Percentiles rank a stretch among this genome's conserved stretches.
Conservation (phyloP, 2,888 invertebrate genomes). For the Dasysyrphus tricinctus region DNA sequence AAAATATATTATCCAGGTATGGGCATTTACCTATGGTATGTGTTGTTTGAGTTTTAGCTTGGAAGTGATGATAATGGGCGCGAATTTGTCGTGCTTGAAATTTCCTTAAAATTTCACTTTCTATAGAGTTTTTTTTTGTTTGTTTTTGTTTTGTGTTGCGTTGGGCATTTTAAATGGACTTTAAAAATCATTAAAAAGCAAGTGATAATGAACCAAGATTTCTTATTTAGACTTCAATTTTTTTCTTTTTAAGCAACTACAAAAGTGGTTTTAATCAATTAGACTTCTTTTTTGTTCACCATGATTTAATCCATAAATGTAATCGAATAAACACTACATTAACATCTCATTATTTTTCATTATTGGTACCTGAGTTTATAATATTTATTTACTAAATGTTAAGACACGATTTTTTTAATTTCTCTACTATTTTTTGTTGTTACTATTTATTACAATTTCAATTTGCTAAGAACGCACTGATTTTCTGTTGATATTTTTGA, state of each 20-base stretch:
- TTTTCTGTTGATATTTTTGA: too few relatives aligned
- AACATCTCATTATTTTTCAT: conserved; percentile 3
- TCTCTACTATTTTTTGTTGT: too few relatives aligned
- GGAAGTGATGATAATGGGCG: conserved; percentile 58
- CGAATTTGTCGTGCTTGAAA: conserved; percentile 51
- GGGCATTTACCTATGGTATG: conserved; percentile 46
- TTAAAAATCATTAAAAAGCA: conserved; percentile 8
- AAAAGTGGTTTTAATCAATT: conserved; percentile 10
- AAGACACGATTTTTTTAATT: neutral
- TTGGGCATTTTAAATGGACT: neutral
- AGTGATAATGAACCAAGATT: conserved; percentile 47
- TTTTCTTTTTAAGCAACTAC: neutral
- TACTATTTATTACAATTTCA: too few relatives aligned
- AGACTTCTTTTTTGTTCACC: conserved; percentile 28
- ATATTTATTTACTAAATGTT: too few relatives aligned
- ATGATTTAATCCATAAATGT: neutral
- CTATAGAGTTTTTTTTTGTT: conserved; percentile 21
- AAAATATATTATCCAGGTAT: conserved; percentile 43
- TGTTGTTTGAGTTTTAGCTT: neutral
- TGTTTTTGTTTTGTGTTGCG: neutral
- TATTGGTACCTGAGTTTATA: too few relatives aligned
- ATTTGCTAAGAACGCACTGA: too few relatives aligned
- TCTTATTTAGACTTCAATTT: conserved; percentile 6
- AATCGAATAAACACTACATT: conserved; percentile 12
- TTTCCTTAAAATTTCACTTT: conserved; percentile 68